Evolutionary conservation across 2,888 invertebrate species (phyloP).

Genomic region (Apamea crenata): DNA sequence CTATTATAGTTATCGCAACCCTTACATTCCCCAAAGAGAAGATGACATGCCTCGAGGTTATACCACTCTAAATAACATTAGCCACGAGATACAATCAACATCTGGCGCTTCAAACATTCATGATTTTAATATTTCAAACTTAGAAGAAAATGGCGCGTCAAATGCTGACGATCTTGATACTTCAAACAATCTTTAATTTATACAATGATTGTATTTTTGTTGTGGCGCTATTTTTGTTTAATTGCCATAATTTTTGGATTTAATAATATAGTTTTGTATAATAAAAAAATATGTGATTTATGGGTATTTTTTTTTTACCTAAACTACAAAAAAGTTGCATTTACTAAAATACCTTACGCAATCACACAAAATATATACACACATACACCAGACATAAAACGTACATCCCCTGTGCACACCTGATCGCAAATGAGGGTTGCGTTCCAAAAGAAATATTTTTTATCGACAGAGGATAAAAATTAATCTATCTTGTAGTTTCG

Average conservation of each 20-base stretch:
- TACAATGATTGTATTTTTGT: constrained; percentile 52
- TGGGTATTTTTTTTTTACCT: constrained; percentile 46
- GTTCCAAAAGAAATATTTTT: too few relatives aligned
- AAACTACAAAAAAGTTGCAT: constrained; percentile 49
- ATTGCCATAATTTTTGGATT: constrained; percentile 50
- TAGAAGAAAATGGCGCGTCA: constrained; percentile 44
- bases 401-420: constrained; percentile 49
- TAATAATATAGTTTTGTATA: constrained; percentile 44
- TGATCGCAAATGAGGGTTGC: constrained; percentile 45
- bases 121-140: constrained; percentile 48
- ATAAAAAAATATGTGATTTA: constrained; percentile 52
- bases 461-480: constrained; percentile 43
- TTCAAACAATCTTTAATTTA: constrained; percentile 52
- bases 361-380: constrained; percentile 46
- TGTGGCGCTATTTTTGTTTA: constrained; percentile 49
- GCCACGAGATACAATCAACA: constrained; percentile 46
- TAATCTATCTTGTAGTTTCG: constrained; percentile 50
- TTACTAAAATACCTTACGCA: constrained; percentile 44
- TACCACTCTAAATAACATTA: constrained; percentile 46
- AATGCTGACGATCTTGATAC: constrained; percentile 50
- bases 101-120: constrained; percentile 47
- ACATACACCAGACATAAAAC: constrained; percentile 50
- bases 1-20: constrained; percentile 50
- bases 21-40: constrained; percentile 52
- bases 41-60: constrained; percentile 49